A percentile compares a stretch with the other conserved stretches of the same genome.
phyloP scores from a whole-genome alignment of 2,888 invertebrate species.

The Cecidostiba fungosa region DNA sequence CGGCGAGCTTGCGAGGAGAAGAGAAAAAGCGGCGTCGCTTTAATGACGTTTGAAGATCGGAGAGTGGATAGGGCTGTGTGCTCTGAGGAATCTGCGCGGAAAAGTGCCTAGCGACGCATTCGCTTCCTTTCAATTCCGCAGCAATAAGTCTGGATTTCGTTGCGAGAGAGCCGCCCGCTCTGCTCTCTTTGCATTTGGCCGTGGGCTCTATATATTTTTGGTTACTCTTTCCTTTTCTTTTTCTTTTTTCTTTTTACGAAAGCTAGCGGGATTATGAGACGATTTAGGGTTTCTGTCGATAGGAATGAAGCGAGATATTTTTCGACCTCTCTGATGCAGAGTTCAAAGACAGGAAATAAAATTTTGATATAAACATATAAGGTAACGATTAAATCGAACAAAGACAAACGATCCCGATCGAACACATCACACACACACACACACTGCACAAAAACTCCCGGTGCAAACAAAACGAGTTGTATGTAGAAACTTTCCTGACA shows the following conservation, averaged over 20 bases:
- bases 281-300: neutral
- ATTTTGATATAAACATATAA: too few species aligned
- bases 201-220: constrained; percentile 15
- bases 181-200: constrained; percentile 32
- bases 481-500: neutral
- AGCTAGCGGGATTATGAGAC: neutral
- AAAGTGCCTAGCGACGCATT: constrained; percentile 47
- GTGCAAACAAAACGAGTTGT: neutral
- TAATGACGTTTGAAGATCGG: constrained; percentile 75
- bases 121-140: constrained; percentile 56
- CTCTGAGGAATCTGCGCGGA: constrained; percentile 56
- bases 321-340: neutral
- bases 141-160: constrained; percentile 62
- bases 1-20: constrained; percentile 68
- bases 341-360: neutral
- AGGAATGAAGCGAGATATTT: neutral
- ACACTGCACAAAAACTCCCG: constrained; percentile 1
- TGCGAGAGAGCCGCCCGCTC: neutral
- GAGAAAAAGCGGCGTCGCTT: constrained; percentile 65
- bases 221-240: neutral
- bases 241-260: neutral
- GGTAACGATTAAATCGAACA: too few species aligned
- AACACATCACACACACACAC: neutral
- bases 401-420: too few species aligned
- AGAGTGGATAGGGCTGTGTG: neutral